Evolutionary conservation across 2,113 vertebrate genomes (phyloP), one percentile per base, ranked within the genome.

Genomic region (Setophaga coronata): DNA sequence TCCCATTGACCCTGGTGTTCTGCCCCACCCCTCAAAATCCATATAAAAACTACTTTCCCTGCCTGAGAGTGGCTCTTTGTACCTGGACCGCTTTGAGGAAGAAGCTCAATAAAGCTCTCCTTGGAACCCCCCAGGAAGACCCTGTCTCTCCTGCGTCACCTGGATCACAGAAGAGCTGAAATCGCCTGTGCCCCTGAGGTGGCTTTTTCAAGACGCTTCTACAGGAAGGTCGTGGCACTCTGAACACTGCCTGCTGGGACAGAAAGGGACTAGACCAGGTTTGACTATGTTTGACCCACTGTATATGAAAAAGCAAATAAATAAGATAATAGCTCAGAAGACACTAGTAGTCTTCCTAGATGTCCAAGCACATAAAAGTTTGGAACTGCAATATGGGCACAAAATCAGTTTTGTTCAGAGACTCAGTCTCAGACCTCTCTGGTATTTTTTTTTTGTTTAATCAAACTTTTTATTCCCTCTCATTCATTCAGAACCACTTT

Each of bases 71-170:
- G 6, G 21, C 21, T 34, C 14, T 58, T 34, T 58, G n/a, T 57
- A 0, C 4, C 56, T 24, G n/a, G 9, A 24, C 9, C 0, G 4
- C 33, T 24, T 34, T 15, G n/a, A 24, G 14, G 56, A 24, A 10
- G 9, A 24, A 34, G n/a, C 21, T 24, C n/a, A 34, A 34, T 24
- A 58, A 34, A 58, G 56, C 4, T 58, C 21, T 58, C 21, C 21
- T 24, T 34, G n/a, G 21, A 58, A 58, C 21, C 21, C 56, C 56
- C 24, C 9, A 58, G 21, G 6, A 16, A 24, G 56, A 34, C 21
- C n/a, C 56, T 7, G 21, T 24, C 9, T 34, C 56, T 34, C 56
- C 56, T 58, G 14, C 2, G 1, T 24, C 8, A 2, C 56, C 21
- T 15, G 14, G n/a, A 34, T 24, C n/a, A 34, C n/a, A 58, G 56